These are phyloP conservation scores for Sebastes schlegelii DNA, from an alignment of 2,113 vertebrate genomes.

Conservation along the genomic window DNA sequence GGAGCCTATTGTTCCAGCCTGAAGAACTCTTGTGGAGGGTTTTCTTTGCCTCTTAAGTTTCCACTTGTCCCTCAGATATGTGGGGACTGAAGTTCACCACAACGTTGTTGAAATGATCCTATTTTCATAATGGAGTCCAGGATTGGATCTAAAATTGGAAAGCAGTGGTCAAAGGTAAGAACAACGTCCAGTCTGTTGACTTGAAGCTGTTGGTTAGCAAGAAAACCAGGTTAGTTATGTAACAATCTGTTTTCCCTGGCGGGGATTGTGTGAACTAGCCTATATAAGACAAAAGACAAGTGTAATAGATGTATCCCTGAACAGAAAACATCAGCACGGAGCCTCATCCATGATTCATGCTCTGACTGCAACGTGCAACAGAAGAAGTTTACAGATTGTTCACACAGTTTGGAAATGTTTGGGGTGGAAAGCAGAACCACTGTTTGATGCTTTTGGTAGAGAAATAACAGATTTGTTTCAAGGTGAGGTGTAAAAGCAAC, in stretches of 20 bases:
- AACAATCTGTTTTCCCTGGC: slow-evolving; percentile 32
- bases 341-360: slow-evolving; percentile 32
- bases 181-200: slow-evolving; percentile 7
- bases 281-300: slow-evolving; percentile 35
- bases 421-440: slow-evolving; percentile 1
- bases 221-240: slow-evolving; percentile 35
- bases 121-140: slow-evolving; percentile 51
- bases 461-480: slow-evolving; percentile 5
- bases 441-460: slow-evolving; percentile 1
- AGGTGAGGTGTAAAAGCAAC: slow-evolving; percentile 4
- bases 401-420: slow-evolving; percentile 25
- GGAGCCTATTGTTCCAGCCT: slow-evolving; percentile 48
- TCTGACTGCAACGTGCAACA: slow-evolving; percentile 2
- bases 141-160: slow-evolving; percentile 24
- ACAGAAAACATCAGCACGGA: slow-evolving; percentile 31
- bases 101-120: background rate
- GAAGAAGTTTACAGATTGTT: slow-evolving; percentile 27
- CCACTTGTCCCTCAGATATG: slow-evolving; percentile 39
- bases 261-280: slow-evolving; percentile 28
- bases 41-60: background rate
- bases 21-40: background rate
- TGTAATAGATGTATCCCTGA: slow-evolving; percentile 8
- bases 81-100: background rate
- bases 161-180: slow-evolving; percentile 67
- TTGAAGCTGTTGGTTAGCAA: background rate